Percentiles rank a stretch among this genome's conserved stretches.
Evolutionary conservation across 2,113 vertebrate genomes (phyloP).

Genomic region (Brachypodius melanocephalos): DNA sequence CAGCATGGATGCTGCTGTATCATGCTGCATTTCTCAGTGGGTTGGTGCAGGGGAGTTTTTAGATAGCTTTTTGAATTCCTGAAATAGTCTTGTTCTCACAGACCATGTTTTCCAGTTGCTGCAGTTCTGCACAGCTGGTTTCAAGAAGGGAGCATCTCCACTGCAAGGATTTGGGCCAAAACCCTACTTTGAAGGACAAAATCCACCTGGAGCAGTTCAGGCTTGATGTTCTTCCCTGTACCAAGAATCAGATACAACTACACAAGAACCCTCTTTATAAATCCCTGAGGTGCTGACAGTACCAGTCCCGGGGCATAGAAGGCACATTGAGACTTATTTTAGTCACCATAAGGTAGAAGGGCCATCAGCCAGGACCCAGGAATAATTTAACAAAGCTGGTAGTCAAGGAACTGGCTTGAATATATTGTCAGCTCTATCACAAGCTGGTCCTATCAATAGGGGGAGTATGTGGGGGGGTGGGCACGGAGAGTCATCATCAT

Average conservation of each 20-base stretch:
- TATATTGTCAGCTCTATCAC: background rate
- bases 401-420: background rate
- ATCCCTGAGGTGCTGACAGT: background rate
- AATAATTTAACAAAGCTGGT: background rate
- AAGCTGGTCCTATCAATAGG: background rate
- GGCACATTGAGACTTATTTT: background rate
- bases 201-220: background rate
- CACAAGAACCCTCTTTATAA: background rate
- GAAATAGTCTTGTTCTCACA: background rate
- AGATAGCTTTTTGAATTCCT: background rate
- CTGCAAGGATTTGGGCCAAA: background rate
- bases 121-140: background rate
- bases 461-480: background rate
- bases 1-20: fast-evolving
- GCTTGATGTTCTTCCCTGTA: background rate
- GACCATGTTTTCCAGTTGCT: background rate
- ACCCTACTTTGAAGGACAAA: background rate
- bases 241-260: background rate
- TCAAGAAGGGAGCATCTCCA: background rate
- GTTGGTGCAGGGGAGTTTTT: background rate
- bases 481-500: background rate
- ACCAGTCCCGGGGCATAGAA: background rate
- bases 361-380: background rate
- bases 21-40: background rate
- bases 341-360: background rate